Evolutionary conservation across 1,140 invertebrate species (phyloP).

Genomic region (Neuroterus valhalla): DNA sequence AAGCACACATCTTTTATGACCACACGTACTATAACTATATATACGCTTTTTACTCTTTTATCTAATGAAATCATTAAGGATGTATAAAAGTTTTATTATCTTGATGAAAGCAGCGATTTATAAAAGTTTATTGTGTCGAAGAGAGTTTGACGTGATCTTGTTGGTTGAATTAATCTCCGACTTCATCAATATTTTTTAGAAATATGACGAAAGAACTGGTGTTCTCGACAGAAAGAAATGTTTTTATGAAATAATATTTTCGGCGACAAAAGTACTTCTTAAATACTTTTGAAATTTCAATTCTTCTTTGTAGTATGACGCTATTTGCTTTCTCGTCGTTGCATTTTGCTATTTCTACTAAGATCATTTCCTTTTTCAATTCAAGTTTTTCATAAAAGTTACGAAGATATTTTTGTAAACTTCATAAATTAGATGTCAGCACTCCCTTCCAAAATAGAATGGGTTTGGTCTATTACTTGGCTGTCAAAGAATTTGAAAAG

Average conservation of each 20-base stretch:
- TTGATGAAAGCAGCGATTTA: background rate
- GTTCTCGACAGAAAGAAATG: background rate
- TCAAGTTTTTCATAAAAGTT: background rate
- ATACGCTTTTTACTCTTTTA: background rate
- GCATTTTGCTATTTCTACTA: background rate
- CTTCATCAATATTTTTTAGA: background rate
- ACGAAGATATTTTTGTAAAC: background rate
- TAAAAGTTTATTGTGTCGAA: slow-evolving; percentile 11
- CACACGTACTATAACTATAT: background rate
- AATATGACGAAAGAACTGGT: background rate
- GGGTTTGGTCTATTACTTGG: background rate
- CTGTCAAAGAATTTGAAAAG: background rate
- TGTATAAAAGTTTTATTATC: slow-evolving; percentile 11
- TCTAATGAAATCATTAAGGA: background rate
- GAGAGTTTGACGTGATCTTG: background rate
- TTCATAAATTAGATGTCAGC: background rate
- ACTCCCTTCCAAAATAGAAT: background rate
- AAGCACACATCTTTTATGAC: background rate
- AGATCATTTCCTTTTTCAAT: background rate
- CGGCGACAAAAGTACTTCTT: background rate
- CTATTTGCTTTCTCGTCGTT: background rate
- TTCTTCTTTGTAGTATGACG: background rate
- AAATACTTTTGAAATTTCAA: background rate
- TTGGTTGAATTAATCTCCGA: background rate
- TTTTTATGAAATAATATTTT: background rate